phyloP scores from a whole-genome alignment of 2,797 vertebrate genomes.

The Melanotaenia maccullochi region DNA sequence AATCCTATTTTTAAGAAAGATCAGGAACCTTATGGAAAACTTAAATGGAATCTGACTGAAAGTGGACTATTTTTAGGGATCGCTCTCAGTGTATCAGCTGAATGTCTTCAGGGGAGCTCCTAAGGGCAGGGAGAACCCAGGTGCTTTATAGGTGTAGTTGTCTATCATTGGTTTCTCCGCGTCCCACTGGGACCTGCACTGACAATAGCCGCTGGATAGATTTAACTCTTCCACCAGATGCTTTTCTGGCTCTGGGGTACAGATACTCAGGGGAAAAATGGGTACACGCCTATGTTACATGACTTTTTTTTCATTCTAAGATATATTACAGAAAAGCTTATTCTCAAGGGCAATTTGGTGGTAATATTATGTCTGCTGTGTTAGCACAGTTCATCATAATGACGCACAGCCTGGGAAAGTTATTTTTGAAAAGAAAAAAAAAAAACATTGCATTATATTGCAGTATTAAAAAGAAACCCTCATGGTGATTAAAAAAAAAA shows the following conservation, averaged over 20 bases:
- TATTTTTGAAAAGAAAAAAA: slow-evolving; percentile 51
- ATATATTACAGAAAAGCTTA: slow-evolving; percentile 52
- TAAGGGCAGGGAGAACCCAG: slow-evolving; percentile 50
- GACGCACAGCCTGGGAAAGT: slow-evolving; percentile 56
- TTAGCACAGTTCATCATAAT: slow-evolving; percentile 59
- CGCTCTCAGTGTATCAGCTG: too few species aligned
- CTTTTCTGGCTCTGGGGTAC: slow-evolving; percentile 61
- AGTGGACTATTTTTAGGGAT: too few species aligned
- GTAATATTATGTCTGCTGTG: slow-evolving; percentile 41
- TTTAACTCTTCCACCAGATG: slow-evolving; percentile 68
- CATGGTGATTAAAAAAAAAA: slow-evolving; percentile 45
- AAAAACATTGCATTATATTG: slow-evolving; percentile 58
- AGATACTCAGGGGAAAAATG: slow-evolving; percentile 43
- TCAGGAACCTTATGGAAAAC: too few species aligned
- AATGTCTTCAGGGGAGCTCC: too few species aligned
- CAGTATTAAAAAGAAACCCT: slow-evolving; percentile 50
- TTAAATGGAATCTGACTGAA: too few species aligned
- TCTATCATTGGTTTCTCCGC: slow-evolving; percentile 53
- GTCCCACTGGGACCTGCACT: slow-evolving; percentile 49
- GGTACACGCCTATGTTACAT: slow-evolving; percentile 46
- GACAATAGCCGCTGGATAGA: slow-evolving; percentile 66
- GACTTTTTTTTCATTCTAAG: slow-evolving; percentile 31
- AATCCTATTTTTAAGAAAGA: too few species aligned
- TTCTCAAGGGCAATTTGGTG: slow-evolving; percentile 58
- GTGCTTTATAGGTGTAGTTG: slow-evolving; percentile 62